Evolutionary conservation across 2,113 vertebrate species (phyloP), one percentile per base, ranked within the genome.

Genomic region (Apodemus speciosus): DNA sequence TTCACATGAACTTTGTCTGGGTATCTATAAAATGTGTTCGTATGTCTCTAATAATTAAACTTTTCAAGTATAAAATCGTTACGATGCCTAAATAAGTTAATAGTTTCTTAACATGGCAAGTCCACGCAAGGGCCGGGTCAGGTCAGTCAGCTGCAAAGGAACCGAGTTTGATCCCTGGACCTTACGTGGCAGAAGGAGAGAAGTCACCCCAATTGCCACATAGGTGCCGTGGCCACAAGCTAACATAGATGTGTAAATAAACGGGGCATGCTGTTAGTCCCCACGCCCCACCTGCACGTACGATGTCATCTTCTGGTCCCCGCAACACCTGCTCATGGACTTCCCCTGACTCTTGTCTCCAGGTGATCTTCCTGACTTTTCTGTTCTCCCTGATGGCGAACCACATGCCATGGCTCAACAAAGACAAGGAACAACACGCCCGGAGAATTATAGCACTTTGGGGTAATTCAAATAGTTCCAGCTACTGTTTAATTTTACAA

Each of bases 391-490:
- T 97, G 86, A 49, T 92, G 51, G 60, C 68, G 53, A 97, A 18
- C 79, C 87, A 80, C 85, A 43, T 90, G 62, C 93, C 85, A 0
- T 56, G 91, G 87, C 92, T 95, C 32, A 89, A 81, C 81, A 51
- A 68, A 92, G 87, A 76, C 56, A 49, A 97, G 38, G 96, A 97
- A 40, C 93, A 90, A 56, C 96, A 96, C 10, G 80, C 88, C 2
- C 92, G 69, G 40, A 96, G 92, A 68, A 96, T 96, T 76, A 66
- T 97, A 60, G 93, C 91, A 40, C 88, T 97, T 46, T 46, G 79
- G 38, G 96, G 97, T 97, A 92, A 94, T 43, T 84, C 51, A 32
- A 2, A 27, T 93, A 38, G 49, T 83, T 92, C 46, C 53, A 46
- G 35, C 51, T 69, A 73, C 49, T 72, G 35, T 53, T 73, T 66